Evolutionary conservation across 35 echinoderm and acorn worm species (phyloP), one percentile per base, ranked within the genome.

Genomic region (Apostichopus japonicus): DNA sequence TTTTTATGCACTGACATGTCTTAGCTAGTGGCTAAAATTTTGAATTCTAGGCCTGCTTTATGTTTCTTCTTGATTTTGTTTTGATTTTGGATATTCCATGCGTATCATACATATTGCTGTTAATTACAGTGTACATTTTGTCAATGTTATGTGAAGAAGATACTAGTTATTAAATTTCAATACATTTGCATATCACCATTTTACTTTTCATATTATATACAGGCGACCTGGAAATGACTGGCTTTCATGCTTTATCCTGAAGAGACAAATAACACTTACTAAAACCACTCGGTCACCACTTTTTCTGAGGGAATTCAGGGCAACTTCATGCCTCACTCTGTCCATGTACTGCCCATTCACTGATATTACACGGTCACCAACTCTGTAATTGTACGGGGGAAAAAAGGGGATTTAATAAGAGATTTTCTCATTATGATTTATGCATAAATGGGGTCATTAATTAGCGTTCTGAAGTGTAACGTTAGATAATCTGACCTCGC

Each of bases 271-370:
- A 27, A 24, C 62, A 77, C 96, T 98, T 91, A 98, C 96, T 53
- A 98, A 88, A 25, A 71, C 87, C 16, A 90, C 94, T 61, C 63
- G 76, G 65, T 95, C 90, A 70, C 94, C 94, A 87, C 94, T 93
- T 55, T 86, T 92, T 24, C 93, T 83, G 1, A 98, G 91, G 24
- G 96, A 90, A 16, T 79, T 87, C 10, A 98, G 78, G 54, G 96
- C 96, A 71, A 92, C 91, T 17, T 55, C 77, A 78, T 98, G 96
- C 56, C 95, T 77, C 4, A 93, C 96, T 86, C 92, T 94, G 15
- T 98, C 96, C 94, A 98, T 91, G 76, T 55, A 76, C 44, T 92
- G 84, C 16, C 94, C 94, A 88, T 96, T 96, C 19, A 98, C 94
- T 56, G 86, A 91, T 27, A 98, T 51, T 14, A 98, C 89, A 87